These are phyloP conservation scores for Leptinotarsa undecemlineata DNA, from an alignment of 1,140 invertebrate genomes.

Conservation along the genomic window DNA sequence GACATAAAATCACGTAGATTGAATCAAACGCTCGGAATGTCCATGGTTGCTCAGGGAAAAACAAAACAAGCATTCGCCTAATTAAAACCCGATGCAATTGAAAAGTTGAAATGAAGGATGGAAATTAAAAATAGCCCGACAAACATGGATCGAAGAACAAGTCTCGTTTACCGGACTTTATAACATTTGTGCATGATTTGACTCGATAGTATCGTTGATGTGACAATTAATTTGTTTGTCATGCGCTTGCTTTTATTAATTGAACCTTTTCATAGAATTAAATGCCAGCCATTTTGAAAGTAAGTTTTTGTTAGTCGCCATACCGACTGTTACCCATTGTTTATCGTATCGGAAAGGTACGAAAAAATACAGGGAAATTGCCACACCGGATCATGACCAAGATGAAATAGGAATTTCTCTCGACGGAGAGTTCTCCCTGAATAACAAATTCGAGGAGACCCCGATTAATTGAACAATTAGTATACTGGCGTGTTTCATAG, in stretches of 20 bases:
- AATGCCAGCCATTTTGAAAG: slow-evolving; percentile 3
- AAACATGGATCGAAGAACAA: slow-evolving; percentile 35
- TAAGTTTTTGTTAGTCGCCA: background rate
- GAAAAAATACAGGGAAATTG: background rate
- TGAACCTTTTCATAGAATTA: slow-evolving; percentile 26
- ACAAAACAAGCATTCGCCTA: slow-evolving; percentile 32
- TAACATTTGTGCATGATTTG: slow-evolving; percentile 36
- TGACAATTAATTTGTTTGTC: slow-evolving; percentile 37
- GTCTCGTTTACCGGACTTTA: slow-evolving; percentile 32
- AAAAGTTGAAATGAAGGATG: slow-evolving; percentile 24
- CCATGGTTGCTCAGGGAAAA: slow-evolving; percentile 25
- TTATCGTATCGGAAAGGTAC: background rate
- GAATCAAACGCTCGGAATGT: slow-evolving; percentile 34
- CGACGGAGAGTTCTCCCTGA: background rate
- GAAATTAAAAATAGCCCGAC: slow-evolving; percentile 41
- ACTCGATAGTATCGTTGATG: slow-evolving; percentile 34
- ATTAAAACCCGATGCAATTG: slow-evolving; percentile 30
- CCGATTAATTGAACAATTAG: slow-evolving; percentile 1
- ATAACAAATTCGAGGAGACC: background rate
- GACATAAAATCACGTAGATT: slow-evolving; percentile 31
- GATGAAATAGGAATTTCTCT: background rate
- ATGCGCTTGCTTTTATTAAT: slow-evolving; percentile 31
- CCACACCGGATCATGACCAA: background rate
- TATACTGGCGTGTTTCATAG: background rate
- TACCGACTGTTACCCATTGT: background rate